Conservation (phyloP, 2,797 vertebrate species). For the Melanotaenia parkinsoni region DNA sequence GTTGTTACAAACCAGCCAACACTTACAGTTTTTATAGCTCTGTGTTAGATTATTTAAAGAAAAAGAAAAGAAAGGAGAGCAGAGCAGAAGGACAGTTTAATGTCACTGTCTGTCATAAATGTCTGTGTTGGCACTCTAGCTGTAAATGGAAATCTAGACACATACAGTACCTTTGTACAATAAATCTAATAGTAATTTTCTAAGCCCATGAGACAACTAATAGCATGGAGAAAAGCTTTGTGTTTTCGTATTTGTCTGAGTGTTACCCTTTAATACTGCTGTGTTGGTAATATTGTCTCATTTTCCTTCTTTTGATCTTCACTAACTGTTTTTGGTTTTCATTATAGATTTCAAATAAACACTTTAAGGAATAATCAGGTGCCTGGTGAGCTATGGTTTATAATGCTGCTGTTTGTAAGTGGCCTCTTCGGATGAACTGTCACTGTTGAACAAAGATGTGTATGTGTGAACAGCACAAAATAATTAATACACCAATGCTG, state of each 20-base stretch:
- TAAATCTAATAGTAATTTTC: conserved; percentile 88
- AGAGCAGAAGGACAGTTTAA: conserved; percentile 79
- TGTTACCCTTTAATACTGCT: conserved; percentile 70
- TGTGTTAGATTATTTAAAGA: conserved; percentile 21
- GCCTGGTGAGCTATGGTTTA: conserved; percentile 84
- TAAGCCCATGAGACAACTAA: conserved; percentile 78
- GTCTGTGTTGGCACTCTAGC: conserved; percentile 79
- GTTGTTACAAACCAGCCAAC: conserved; percentile 16
- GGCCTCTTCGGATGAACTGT: conserved; percentile 94
- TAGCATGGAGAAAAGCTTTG: conserved; percentile 72
- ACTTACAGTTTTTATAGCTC: conserved; percentile 39
- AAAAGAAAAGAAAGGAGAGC: conserved; percentile 49
- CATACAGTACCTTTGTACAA: conserved; percentile 81
- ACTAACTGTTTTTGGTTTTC: conserved; percentile 58
- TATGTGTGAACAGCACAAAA: conserved; percentile 90
- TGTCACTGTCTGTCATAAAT: conserved; percentile 79
- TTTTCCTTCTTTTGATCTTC: conserved; percentile 80
- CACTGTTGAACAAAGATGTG: conserved; percentile 93
- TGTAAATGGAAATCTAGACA: conserved; percentile 87
- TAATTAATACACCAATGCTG: conserved; percentile 92
- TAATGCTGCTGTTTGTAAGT: conserved; percentile 90
- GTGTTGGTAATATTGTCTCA: conserved; percentile 68
- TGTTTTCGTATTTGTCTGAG: conserved; percentile 78
- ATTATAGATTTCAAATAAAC: conserved; percentile 80
- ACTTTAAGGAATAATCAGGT: conserved; percentile 61